These are phyloP conservation scores for Sycophila texana DNA, from an alignment of 2,888 invertebrate species.

Conservation along the genomic window DNA sequence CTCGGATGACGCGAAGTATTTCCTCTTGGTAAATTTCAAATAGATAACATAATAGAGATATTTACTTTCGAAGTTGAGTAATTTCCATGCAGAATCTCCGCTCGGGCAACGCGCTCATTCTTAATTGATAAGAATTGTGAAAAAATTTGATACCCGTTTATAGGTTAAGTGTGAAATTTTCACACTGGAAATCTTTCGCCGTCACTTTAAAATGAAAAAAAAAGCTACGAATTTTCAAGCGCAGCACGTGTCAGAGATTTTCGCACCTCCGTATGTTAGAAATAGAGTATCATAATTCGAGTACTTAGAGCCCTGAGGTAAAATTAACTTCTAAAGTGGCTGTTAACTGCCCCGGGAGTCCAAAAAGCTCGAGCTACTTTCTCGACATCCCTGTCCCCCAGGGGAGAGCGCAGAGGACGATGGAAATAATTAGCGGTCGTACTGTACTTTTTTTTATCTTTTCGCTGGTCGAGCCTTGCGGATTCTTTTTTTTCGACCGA, in stretches of 20 bases:
- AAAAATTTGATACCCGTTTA: too few species aligned
- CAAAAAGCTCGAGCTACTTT: neutral
- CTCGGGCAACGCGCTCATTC: too few species aligned
- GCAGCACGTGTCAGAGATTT: neutral
- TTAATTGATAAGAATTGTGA: too few species aligned
- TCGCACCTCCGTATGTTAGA: neutral
- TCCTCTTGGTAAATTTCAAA: too few species aligned
- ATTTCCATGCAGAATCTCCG: too few species aligned
- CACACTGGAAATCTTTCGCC: too few species aligned
- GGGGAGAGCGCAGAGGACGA: conserved; percentile 3
- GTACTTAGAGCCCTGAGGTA: neutral
- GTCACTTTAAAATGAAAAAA: too few species aligned
- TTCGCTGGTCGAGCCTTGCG: neutral
- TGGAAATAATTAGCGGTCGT: conserved; percentile 33
- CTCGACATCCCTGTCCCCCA: neutral
- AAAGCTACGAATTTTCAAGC: neutral
- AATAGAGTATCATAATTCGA: neutral
- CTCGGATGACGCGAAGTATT: too few species aligned
- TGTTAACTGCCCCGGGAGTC: neutral
- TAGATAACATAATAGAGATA: too few species aligned
- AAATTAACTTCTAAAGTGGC: too few species aligned
- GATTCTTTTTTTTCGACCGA: neutral
- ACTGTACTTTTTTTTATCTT: neutral
- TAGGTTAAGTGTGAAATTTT: too few species aligned
- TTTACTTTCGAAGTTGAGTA: too few species aligned